Evolutionary conservation across 2,113 vertebrate genomes (phyloP), one percentile per base, ranked within the genome.

Genomic region (Erythrolamprus reginae): DNA sequence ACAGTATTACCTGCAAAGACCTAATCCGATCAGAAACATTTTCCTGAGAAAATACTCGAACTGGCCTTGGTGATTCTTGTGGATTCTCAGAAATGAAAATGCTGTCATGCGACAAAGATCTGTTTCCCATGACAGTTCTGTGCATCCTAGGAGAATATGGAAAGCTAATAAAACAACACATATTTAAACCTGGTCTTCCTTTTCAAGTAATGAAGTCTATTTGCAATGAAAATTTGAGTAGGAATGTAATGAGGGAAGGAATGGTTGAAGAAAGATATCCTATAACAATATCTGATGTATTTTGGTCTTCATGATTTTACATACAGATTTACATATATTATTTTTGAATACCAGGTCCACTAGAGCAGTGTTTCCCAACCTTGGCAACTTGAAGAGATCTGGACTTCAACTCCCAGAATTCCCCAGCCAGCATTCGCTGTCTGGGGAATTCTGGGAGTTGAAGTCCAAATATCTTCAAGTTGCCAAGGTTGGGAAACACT

Each of bases 21-120:
- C 97, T 98, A 92, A 99, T 98, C 86, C 98, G 98, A 95, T 98
- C 97, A 85, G 98, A 98, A 92, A 99, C 92, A 0, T 98, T 99
- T 94, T 99, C 98, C 90, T 99, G 98, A 91, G 98, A 99, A 93
- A 98, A 98, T 24, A 98, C 97, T 93, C 97, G 96, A 47, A 96
- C 94, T 12, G 98, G 98, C 86, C 97, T 97, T 85, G 94, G 21
- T 24, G 98, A 96, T 53, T 97, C 96, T 94, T 97, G 97, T 77
- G 92, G 96, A 38, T 96, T 91, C 82, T 99, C 98, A 26, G 97
- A 97, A 93, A 98, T 97, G 95, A 99, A 99, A 95, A 99, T 98
- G 95, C 99, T 99, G 87, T 99, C 98, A 7, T 99, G 98, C 52
- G 99, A 99, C 84, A 99, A 95, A 51, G 99, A 98, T 92, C 99